Percentiles rank a stretch among this genome's conserved stretches.
These are phyloP conservation scores for Acropternis orthonyx DNA, from an alignment of 2,797 vertebrate genomes.

Conservation along the genomic window DNA sequence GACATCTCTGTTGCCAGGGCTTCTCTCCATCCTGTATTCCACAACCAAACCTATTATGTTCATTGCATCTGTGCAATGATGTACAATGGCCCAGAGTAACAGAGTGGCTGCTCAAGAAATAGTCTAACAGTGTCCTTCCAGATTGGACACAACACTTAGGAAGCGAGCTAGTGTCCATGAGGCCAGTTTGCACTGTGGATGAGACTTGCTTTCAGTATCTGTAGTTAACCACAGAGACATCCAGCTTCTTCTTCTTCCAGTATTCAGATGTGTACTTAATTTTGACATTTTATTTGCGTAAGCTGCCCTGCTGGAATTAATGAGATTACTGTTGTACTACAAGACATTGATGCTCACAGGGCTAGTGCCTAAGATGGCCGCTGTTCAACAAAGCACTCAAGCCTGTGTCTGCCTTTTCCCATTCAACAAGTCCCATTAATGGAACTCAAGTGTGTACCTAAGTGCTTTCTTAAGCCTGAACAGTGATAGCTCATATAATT, in stretches of 20 bases:
- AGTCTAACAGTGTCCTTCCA: not conserved
- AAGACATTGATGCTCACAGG: not conserved
- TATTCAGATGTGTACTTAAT: not conserved
- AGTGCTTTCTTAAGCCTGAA: conserved; percentile 52
- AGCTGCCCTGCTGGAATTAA: not conserved
- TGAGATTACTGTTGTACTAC: not conserved
- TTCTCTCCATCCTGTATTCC: rapidly evolving
- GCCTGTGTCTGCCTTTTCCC: not conserved
- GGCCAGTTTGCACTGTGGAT: not conserved
- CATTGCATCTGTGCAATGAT: rapidly evolving
- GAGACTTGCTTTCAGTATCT: not conserved
- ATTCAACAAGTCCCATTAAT: not conserved
- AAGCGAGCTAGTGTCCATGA: rapidly evolving
- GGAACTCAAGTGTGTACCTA: conserved; percentile 5
- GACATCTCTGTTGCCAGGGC: not conserved
- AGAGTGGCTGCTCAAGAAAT: not conserved
- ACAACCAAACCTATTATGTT: not conserved
- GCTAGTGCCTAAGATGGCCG: not conserved
- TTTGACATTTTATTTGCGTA: not conserved
- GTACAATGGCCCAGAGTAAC: rapidly evolving
- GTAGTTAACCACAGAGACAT: not conserved
- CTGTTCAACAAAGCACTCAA: not conserved
- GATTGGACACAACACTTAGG: not conserved
- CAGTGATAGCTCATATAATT: conserved; percentile 31
- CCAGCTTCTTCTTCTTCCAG: not conserved